Evolutionary conservation across 2,888 invertebrate genomes (phyloP), one percentile per base, ranked within the genome.

Genomic region (Anagyrus pseudococci): DNA sequence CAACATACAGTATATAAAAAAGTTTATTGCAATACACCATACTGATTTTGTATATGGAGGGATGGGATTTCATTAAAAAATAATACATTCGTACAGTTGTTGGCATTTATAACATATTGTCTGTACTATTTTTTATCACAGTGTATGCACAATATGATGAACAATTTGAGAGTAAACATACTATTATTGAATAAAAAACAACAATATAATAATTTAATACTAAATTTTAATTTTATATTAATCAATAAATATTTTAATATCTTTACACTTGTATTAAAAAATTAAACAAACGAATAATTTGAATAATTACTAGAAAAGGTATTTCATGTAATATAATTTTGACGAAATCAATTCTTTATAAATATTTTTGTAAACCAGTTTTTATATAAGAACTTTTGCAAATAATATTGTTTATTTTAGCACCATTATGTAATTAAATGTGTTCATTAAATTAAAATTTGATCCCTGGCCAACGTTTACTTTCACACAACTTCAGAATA

Each of bases 111-210:
- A 47, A 54, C 43, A 48, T 59, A 59, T 56, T 46, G 63, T 63
- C 40, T 46, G 47, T 44, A 57, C 23, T 8, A 41, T 53, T 46
- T 61, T 61, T 61, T 64, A 64, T 64, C 64, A 64, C 64, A 61
- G 58, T 61, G 58, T 54, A 54, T 17, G 56, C 44, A 61, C 47
- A 26, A 52, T 17, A 46, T 22, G 43, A 33, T 25, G 19, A 33
- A 23, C 37, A 17, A 15, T 48, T 33, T 48, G 37, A n/a, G n/a
- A n/a, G n/a, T n/a, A n/a, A n/a, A n/a, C n/a, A n/a, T n/a, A n/a
- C n/a, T n/a, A n/a, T n/a, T n/a, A n/a, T n/a, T n/a, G n/a, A n/a
- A n/a, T n/a, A n/a, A n/a, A n/a, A n/a, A n/a, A n/a, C n/a, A n/a
- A n/a, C n/a, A n/a, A n/a, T n/a, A n/a, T n/a, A n/a, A n/a, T n/a